Conservation (phyloP, 2,888 invertebrate genomes). For the Mylabris sibirica region DNA sequence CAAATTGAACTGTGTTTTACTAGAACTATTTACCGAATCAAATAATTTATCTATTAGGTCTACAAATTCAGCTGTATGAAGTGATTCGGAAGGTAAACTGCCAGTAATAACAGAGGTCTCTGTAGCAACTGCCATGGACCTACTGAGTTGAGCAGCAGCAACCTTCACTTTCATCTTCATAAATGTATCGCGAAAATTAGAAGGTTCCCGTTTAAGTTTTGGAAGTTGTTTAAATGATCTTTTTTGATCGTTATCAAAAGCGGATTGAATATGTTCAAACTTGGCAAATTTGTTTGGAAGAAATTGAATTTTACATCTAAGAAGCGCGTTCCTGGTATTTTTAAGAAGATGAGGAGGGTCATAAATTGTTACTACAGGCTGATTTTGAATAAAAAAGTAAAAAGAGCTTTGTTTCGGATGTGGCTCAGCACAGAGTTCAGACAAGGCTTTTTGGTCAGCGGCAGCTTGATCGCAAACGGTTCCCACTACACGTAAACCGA, state of each 20-base stretch:
- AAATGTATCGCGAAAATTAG: conserved; percentile 24
- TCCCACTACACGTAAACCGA: background rate
- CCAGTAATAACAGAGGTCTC: conserved; percentile 22
- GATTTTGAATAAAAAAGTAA: background rate
- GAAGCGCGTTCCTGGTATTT: background rate
- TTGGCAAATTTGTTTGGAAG: conserved; percentile 18
- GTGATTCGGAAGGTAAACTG: conserved; percentile 23
- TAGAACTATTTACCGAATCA: too few relatives aligned
- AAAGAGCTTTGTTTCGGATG: background rate
- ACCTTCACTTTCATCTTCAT: conserved; percentile 32
- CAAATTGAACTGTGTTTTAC: too few relatives aligned
- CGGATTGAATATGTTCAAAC: conserved; percentile 19
- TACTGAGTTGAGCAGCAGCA: conserved; percentile 27
- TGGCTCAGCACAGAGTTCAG: background rate
- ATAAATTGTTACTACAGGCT: background rate
- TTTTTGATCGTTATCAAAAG: conserved; percentile 21
- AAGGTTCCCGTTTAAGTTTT: conserved; percentile 21
- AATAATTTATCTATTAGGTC: too few relatives aligned
- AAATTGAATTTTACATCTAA: conserved; percentile 15
- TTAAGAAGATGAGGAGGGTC: background rate
- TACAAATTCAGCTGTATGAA: conserved; percentile 35
- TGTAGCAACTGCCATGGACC: conserved; percentile 27
- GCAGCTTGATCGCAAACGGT: too few relatives aligned
- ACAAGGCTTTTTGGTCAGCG: too few relatives aligned
- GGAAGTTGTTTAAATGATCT: conserved; percentile 18